Conservation (phyloP, 2,113 vertebrate species). For the Shinisaurus crocodilurus region DNA sequence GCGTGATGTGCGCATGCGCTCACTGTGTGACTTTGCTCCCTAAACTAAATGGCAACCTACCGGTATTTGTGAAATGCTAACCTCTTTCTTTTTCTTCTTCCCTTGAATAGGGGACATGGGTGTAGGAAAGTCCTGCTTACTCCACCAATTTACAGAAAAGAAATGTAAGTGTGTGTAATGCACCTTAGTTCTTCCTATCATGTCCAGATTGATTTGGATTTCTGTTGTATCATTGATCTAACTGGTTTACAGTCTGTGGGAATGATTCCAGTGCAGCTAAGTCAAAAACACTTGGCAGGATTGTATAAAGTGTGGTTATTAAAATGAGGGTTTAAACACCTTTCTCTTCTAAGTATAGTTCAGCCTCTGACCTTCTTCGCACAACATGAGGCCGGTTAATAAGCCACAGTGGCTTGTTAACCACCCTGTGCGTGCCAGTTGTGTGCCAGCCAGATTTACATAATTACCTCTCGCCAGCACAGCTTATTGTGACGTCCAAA, state of each 20-base stretch:
- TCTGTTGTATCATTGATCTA: neutral
- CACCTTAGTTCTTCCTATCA: neutral
- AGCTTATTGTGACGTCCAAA: no score
- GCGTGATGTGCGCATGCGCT: no score
- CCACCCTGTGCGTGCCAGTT: no score
- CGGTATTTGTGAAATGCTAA: slow-evolving; percentile 34
- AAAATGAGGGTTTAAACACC: neutral
- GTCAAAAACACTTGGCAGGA: neutral
- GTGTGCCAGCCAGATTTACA: no score
- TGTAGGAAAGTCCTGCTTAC: slow-evolving; percentile 97
- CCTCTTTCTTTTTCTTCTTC: slow-evolving; percentile 16
- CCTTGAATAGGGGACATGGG: slow-evolving; percentile 93
- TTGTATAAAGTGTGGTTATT: neutral
- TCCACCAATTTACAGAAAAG: slow-evolving; percentile 98
- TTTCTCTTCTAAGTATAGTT: neutral
- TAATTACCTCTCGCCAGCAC: no score
- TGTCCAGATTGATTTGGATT: neutral
- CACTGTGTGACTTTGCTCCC: neutral
- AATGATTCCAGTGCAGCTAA: neutral
- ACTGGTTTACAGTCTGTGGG: neutral
- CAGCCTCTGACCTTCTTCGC: neutral
- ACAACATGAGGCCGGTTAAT: neutral
- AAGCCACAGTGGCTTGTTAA: neutral
- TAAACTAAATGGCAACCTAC: neutral
- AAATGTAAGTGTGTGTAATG: slow-evolving; percentile 88